Evolutionary conservation across 2,888 invertebrate genomes (phyloP).

Genomic region (Hartigia nigra): DNA sequence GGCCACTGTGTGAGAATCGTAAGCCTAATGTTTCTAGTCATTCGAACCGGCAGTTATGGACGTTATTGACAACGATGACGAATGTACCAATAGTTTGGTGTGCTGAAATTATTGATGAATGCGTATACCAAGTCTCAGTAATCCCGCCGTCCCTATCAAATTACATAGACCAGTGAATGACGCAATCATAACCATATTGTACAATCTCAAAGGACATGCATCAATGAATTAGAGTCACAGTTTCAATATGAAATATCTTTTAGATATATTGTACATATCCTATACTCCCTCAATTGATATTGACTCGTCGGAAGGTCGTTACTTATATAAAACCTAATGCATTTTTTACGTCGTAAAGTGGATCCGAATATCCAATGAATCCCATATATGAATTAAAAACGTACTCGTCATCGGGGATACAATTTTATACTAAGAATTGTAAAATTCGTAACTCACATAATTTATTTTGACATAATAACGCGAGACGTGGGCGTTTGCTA

Average conservation of each 20-base stretch:
- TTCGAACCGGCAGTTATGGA: neutral
- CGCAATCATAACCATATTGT: neutral
- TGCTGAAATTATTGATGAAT: slow-evolving; percentile 34
- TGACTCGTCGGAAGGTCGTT: neutral
- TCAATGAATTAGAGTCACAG: neutral
- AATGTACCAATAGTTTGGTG: slow-evolving; percentile 29
- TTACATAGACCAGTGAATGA: neutral
- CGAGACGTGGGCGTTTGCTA: neutral
- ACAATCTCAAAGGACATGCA: neutral
- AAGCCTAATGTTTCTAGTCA: neutral
- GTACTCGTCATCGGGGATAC: neutral
- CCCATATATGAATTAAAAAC: neutral
- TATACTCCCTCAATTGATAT: neutral
- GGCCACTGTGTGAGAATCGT: neutral
- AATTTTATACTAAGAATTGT: neutral
- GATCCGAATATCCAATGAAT: neutral
- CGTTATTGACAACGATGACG: slow-evolving; percentile 26
- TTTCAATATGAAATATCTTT: neutral
- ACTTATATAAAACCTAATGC: neutral
- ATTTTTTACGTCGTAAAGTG: neutral
- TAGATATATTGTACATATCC: neutral
- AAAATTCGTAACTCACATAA: neutral
- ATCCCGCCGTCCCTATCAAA: neutral
- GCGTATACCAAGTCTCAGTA: slow-evolving; percentile 21
- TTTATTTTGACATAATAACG: slow-evolving; percentile 4